Conservation (phyloP, 2,888 invertebrate species). For the Seira sanloemensis region DNA sequence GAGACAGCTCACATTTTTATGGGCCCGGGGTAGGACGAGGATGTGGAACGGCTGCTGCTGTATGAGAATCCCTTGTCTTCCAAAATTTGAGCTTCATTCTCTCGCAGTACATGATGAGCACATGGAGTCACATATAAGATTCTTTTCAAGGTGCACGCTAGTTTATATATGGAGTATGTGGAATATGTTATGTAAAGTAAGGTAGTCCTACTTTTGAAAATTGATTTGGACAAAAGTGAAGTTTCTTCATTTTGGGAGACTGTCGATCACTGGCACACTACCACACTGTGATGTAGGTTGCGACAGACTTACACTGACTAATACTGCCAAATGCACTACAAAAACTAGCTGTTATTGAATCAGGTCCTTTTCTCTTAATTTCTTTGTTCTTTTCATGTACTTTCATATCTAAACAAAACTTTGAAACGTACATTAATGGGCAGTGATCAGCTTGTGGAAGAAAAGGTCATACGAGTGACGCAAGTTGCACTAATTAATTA, state of each 20-base stretch:
- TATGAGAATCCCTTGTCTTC: background rate
- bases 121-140: background rate
- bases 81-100: background rate
- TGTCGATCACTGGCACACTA: slow-evolving; percentile 37
- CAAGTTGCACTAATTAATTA: too few species aligned
- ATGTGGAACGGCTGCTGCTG: background rate
- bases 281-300: slow-evolving; percentile 10
- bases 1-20: slow-evolving; percentile 51
- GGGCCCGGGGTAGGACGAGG: slow-evolving; percentile 10
- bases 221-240: background rate
- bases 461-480: too few species aligned
- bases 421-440: too few species aligned
- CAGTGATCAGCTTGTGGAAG: too few species aligned
- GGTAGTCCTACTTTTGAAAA: too few species aligned
- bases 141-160: background rate
- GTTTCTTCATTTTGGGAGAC: slow-evolving; percentile 12
- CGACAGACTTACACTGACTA: slow-evolving; percentile 10
- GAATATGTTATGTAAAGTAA: background rate
- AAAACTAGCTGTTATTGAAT: too few species aligned
- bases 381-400: too few species aligned
- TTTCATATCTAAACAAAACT: too few species aligned
- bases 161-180: background rate
- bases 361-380: too few species aligned
- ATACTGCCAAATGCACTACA: too few species aligned
- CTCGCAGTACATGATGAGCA: background rate